A percentile compares a stretch with the other conserved stretches of the same genome.
Conservation (phyloP, 2,888 invertebrate genomes). For the Cyclophora punctaria region DNA sequence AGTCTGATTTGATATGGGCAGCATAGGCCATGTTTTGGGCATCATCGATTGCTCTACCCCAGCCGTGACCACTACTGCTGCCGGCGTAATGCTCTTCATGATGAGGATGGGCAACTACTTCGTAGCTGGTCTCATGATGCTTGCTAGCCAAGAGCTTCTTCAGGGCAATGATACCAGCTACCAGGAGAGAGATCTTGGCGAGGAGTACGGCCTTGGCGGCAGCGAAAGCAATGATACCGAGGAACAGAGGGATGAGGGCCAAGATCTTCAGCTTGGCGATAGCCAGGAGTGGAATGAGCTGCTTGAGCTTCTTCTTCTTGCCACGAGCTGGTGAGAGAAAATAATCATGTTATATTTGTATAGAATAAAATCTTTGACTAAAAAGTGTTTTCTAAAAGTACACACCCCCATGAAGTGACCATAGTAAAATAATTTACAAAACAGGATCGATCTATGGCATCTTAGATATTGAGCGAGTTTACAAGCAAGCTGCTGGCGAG, state of each 20-base stretch:
- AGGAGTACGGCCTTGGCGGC: constrained; percentile 91
- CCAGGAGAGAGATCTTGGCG: constrained; percentile 86
- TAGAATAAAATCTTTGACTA: too few species aligned
- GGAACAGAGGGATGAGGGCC: constrained; percentile 83
- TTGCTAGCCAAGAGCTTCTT: constrained; percentile 84
- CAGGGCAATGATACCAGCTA: constrained; percentile 81
- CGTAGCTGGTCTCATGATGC: constrained; percentile 81
- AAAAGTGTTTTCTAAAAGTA: too few species aligned
- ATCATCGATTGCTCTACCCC: constrained; percentile 76
- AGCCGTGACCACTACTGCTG: constrained; percentile 74
- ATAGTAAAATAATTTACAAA: too few species aligned
- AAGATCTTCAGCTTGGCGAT: constrained; percentile 86
- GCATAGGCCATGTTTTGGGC: constrained; percentile 77
- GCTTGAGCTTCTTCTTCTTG: constrained; percentile 86
- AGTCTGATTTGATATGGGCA: constrained; percentile 67
- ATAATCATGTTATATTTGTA: not conserved
- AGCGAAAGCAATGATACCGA: constrained; percentile 83
- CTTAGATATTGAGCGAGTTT: too few species aligned
- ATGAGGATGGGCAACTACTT: constrained; percentile 82
- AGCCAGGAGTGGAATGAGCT: constrained; percentile 82
- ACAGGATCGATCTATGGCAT: too few species aligned
- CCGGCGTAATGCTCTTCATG: constrained; percentile 72
- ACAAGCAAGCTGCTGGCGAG: too few species aligned
- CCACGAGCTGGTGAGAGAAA: constrained; percentile 77
- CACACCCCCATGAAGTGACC: too few species aligned